Base-by-base conservation (phyloP, 2,888 invertebrate species). In the Lordiphosa andalusiaca region DNA sequence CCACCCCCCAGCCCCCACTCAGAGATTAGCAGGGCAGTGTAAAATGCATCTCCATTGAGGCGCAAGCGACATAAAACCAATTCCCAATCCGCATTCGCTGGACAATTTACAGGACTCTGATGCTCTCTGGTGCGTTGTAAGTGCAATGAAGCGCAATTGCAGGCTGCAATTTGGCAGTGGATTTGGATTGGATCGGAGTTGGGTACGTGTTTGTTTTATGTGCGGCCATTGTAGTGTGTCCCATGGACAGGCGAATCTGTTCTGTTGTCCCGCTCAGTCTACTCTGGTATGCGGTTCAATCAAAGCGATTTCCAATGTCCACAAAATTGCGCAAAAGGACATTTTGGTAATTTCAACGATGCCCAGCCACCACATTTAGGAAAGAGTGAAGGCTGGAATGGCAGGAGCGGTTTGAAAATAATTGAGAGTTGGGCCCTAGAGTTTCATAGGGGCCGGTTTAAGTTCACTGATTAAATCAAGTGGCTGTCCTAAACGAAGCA, bases 291-390 rank as follows among this genome's bases (percentile, higher is more conserved):
- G 81, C 85, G 81, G 81, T 82, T 85, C 85, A 82, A 82, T 82
- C 81, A 82, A 85, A 85, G 85, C 81, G 85, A 83, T 80, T 83
- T 85, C 73, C 81, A 85, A 85, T 82, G 81, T 83, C 81, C 85
- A 83, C 81, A 82, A 82, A 82, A 82, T 82, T 76, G 80, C 76
- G 74, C 76, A 85, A 82, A 76, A 85, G 81, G 81, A 82, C 81
- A 82, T 85, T 85, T 82, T 80, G 85, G 84, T 80, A 83, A 81
- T 81, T 85, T 81, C 80, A 78, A 80, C 71, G 81, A 75, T 53
- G 52, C 25, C 60, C 57, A 48, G 25, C 16, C 23, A 42, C 42
- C 51, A 23, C 30, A 3, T 10, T 30, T 30, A 30, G 30, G 30
- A 9, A 30, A 30, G 10, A 9, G 30, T 10, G 30, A 9, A 30